A percentile compares a stretch with the other conserved stretches of the same genome.
These are phyloP conservation scores for Drosophila navojoa DNA, from an alignment of 1,140 invertebrate species.

Conservation along the genomic window DNA sequence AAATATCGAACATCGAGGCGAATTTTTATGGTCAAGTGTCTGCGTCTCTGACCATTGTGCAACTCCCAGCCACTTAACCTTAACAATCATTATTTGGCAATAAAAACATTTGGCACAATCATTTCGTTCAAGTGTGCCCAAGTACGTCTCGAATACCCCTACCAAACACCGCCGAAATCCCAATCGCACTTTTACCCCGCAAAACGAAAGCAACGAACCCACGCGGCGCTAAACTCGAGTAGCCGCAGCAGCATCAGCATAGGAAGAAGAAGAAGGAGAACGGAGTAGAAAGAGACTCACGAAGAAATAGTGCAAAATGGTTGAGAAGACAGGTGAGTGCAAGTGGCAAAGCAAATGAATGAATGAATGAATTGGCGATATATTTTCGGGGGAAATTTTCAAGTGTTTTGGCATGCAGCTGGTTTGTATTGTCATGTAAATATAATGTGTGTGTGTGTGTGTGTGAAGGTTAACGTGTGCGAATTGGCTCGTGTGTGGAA, in stretches of 20 bases:
- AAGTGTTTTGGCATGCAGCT: slow-evolving; percentile 1
- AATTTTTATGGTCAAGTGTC: slow-evolving; percentile 56
- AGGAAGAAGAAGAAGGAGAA: slow-evolving; percentile 8
- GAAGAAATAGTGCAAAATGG: slow-evolving; percentile 64
- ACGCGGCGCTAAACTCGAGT: slow-evolving; percentile 65
- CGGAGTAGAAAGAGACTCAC: background rate
- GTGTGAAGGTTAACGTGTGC: slow-evolving; percentile 57
- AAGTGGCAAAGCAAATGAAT: slow-evolving; percentile 26
- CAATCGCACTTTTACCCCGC: slow-evolving; percentile 3
- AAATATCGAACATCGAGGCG: slow-evolving; percentile 22
- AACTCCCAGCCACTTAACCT: slow-evolving; percentile 74
- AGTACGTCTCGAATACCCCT: slow-evolving; percentile 48
- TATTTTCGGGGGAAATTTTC: slow-evolving; percentile 3
- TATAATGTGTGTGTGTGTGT: background rate
- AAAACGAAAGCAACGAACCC: slow-evolving; percentile 42
- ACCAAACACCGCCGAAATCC: slow-evolving; percentile 28
- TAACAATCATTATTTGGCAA: slow-evolving; percentile 76
- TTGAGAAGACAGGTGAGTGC: slow-evolving; percentile 79
- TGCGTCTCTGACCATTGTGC: slow-evolving; percentile 57
- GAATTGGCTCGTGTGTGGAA: slow-evolving; percentile 28
- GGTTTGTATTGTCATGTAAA: background rate
- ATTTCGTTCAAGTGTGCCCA: slow-evolving; percentile 59
- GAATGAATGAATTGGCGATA: background rate
- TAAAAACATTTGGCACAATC: slow-evolving; percentile 65
- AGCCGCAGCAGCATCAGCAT: slow-evolving; percentile 35